Evolutionary conservation across 2,797 vertebrate genomes (phyloP), one percentile per base, ranked within the genome.

Genomic region (Eupleurogrammus muticus): DNA sequence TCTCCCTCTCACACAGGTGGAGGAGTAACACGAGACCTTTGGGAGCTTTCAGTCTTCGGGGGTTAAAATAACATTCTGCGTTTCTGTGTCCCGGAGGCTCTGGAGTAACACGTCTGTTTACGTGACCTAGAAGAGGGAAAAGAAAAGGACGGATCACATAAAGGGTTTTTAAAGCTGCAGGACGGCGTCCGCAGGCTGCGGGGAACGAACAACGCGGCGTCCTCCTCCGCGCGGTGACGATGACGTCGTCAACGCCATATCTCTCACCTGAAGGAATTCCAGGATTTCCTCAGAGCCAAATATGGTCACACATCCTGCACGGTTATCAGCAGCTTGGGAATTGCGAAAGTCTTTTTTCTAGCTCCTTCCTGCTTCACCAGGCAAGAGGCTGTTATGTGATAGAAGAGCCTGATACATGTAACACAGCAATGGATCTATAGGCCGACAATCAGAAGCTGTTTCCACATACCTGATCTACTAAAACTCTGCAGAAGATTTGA

Each of bases 271-370:
- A 85, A 93, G 89, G 87, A 90, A 93, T 93, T 90, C 75, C 88
- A 87, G 75, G 72, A 91, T 88, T 93, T 94, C 92, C 94, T 90
- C 12, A 12, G 7, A 24, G 1, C 93, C 93, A 93, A 89, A 93
- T 93, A 93, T 92, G 93, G 93, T 54, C 61, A 47, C 4, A 28
- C 53, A 70, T 92, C 89, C 90, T 75, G 60, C 8, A 68, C n/a
- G 8, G 77, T 66, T 77, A 74, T 63, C 76, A 69, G 55, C 20
- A 24, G 46, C 48, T 9, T 34, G 13, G 20, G n/a, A 14, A 50
- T 90, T 90, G 87, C 20, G 70, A 85, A 90, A 92, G 50, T 36
- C 7, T n/a, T 21, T 19, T 11, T 56, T 7, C 24, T 82, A 50
- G 51, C 38, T 7, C 20, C 47, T 17, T 58, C 21, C 38, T 38